phyloP scores from a whole-genome alignment of 2,113 vertebrate genomes.

The Cinclus mexicanus region DNA sequence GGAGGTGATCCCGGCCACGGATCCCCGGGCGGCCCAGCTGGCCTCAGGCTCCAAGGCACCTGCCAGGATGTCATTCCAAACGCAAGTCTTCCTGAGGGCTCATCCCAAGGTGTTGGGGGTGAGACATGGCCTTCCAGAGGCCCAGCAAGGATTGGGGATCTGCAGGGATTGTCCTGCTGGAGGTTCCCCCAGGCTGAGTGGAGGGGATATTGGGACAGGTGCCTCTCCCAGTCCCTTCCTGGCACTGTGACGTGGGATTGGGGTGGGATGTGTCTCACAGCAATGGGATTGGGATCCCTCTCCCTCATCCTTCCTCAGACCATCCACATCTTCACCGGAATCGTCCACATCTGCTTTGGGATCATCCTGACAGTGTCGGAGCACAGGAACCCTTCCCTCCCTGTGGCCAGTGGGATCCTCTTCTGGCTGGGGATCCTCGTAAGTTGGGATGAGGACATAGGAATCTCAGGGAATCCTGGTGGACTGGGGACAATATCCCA shows the following conservation, averaged over 20 bases:
- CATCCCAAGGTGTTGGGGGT: conserved; percentile 60
- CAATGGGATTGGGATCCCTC: fast-evolving
- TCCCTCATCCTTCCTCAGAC: neutral
- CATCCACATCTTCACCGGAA: conserved; percentile 41
- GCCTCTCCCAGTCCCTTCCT: fast-evolving
- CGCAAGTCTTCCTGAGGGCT: neutral
- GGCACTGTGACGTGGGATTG: fast-evolving
- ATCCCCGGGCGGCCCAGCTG: neutral
- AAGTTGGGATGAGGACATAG: neutral
- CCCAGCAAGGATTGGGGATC: neutral
- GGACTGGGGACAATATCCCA: neutral
- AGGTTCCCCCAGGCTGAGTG: neutral
- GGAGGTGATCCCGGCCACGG: neutral
- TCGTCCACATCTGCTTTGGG: conserved; percentile 19
- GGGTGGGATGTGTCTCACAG: fast-evolving
- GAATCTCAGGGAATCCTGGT: neutral
- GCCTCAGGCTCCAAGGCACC: fast-evolving
- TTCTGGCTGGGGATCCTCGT: conserved; percentile 63
- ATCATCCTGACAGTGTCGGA: neutral
- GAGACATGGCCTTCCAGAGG: fast-evolving
- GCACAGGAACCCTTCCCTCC: neutral
- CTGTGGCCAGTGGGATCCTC: conserved; percentile 34
- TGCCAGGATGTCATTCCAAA: neutral
- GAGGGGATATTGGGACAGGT: fast-evolving
- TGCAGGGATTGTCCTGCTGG: neutral